Conservation (phyloP, 2,797 vertebrate species). For the Rhinoraja longicauda region DNA sequence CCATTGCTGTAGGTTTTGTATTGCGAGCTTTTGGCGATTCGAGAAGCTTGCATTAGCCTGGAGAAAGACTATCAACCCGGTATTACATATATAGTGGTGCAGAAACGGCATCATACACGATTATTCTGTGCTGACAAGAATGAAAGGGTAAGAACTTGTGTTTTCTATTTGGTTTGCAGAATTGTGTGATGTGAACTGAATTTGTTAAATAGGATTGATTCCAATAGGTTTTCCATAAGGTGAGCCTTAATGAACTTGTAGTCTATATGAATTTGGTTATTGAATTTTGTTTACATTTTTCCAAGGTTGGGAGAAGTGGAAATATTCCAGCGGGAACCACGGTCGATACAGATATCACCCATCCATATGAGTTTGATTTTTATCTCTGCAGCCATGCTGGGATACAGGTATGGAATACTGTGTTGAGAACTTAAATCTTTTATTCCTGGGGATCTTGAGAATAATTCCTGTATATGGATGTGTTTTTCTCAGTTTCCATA, state of each 20-base stretch:
- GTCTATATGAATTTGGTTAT: background rate
- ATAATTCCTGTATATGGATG: background rate
- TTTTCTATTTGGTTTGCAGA: background rate
- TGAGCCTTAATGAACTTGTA: background rate
- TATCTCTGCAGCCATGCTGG: slow-evolving; percentile 99
- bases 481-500: background rate
- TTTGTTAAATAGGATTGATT: background rate
- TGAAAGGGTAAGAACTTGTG: slow-evolving; percentile 76
- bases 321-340: slow-evolving; percentile 98
- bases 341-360: slow-evolving; percentile 94
- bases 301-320: slow-evolving; percentile 90
- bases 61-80: slow-evolving; percentile 98
- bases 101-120: slow-evolving; percentile 94
- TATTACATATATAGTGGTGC: slow-evolving; percentile 97
- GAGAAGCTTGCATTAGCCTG: slow-evolving; percentile 95
- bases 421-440: background rate
- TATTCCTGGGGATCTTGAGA: background rate
- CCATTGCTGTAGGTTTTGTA: slow-evolving; percentile 76
- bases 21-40: slow-evolving; percentile 93
- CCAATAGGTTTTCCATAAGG: background rate
- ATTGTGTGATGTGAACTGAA: background rate
- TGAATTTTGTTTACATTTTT: slow-evolving; percentile 32
- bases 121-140: slow-evolving; percentile 95
- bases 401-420: slow-evolving; percentile 77
- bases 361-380: slow-evolving; percentile 98